A percentile compares a stretch with the other conserved stretches of the same genome.
Evolutionary conservation across 2,113 vertebrate genomes (phyloP).

Genomic region (Poeciliopsis retropinna): DNA sequence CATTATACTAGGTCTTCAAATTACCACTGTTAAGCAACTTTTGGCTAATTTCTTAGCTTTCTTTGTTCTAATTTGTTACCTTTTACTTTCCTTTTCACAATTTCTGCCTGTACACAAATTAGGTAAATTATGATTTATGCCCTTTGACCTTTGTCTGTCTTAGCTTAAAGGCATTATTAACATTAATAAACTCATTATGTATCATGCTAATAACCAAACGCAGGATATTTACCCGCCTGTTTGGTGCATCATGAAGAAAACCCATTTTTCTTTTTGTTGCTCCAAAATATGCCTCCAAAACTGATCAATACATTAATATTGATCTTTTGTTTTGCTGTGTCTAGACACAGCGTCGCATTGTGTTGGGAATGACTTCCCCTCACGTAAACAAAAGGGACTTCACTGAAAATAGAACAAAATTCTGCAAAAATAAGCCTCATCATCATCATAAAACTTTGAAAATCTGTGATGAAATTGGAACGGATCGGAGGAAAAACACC

Average conservation of each 20-base stretch:
- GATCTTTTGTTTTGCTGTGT: conserved; percentile 60
- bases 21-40: background rate
- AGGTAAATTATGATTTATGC: background rate
- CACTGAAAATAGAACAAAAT: conserved; percentile 38
- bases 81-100: background rate
- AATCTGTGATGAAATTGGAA: conserved; percentile 55
- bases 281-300: conserved; percentile 8
- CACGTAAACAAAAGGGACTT: conserved; percentile 36
- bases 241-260: background rate
- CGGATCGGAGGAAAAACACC: conserved; percentile 53
- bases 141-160: background rate
- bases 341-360: conserved; percentile 60
- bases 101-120: background rate
- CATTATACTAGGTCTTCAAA: background rate
- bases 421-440: background rate
- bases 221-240: background rate
- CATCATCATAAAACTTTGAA: conserved; percentile 48
- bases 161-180: background rate
- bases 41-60: background rate
- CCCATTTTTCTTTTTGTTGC: conserved; percentile 9
- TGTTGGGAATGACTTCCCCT: conserved; percentile 44
- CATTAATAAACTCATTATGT: background rate
- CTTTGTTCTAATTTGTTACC: too few species aligned
- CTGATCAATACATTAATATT: conserved; percentile 63
- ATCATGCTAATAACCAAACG: background rate